A percentile compares a stretch with the other conserved stretches of the same genome.
Evolutionary conservation across 2,797 vertebrate genomes (phyloP).

Genomic region (Lutra lutra): DNA sequence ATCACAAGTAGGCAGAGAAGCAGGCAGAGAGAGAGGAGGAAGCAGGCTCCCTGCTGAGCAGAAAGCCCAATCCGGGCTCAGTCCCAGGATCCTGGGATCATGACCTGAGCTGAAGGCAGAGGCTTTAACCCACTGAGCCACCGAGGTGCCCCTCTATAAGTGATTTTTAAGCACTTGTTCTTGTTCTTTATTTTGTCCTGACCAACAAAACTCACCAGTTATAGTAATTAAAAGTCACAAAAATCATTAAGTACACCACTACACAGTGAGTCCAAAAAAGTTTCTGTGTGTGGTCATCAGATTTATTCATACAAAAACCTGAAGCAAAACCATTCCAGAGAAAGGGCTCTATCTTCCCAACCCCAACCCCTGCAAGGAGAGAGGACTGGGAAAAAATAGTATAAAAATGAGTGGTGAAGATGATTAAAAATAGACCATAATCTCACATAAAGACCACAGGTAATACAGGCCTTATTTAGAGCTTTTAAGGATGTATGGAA

Average conservation of each 20-base stretch:
- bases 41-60: too few species aligned
- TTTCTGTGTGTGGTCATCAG: not conserved
- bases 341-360: not conserved
- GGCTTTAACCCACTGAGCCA: too few species aligned
- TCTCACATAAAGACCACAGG: not conserved
- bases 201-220: not conserved
- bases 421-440: not conserved
- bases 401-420: not conserved
- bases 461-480: not conserved
- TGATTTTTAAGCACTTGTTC: not conserved
- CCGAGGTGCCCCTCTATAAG: not conserved
- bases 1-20: too few species aligned
- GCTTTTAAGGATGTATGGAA: not conserved
- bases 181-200: not conserved
- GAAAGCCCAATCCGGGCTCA: too few species aligned
- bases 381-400: fast-evolving
- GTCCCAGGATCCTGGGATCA: too few species aligned
- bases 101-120: too few species aligned
- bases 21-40: too few species aligned
- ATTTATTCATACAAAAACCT: not conserved
- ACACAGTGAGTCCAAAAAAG: not conserved
- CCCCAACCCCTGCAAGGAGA: fast-evolving
- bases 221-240: not conserved
- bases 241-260: not conserved
- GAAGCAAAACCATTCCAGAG: not conserved